phyloP scores from a whole-genome alignment of 2,113 vertebrate genomes.

The Calyptomena viridis region DNA sequence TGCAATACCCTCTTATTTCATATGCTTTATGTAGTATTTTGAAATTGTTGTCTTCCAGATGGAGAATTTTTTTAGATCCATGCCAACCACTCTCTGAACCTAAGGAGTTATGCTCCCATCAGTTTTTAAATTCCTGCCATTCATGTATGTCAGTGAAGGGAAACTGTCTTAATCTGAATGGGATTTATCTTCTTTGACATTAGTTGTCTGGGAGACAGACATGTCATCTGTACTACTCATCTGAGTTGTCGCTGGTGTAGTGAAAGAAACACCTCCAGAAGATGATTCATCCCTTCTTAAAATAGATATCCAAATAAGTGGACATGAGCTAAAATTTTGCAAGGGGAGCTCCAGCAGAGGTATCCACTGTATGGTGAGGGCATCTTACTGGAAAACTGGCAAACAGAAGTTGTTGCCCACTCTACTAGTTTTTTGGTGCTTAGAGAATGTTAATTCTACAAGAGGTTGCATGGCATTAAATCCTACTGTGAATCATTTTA shows the following conservation, averaged over 20 bases:
- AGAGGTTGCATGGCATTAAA: background rate
- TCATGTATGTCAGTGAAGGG: background rate
- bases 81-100: background rate
- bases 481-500: background rate
- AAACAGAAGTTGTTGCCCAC: background rate
- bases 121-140: background rate
- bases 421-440: background rate
- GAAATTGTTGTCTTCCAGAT: background rate
- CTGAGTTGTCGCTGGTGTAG: background rate
- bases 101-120: background rate
- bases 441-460: background rate
- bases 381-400: background rate
- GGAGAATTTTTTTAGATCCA: background rate
- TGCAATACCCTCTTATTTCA: background rate
- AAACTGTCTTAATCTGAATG: background rate
- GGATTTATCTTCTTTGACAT: background rate
- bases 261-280: background rate
- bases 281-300: background rate
- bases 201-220: background rate
- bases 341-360: background rate
- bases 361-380: background rate
- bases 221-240: background rate
- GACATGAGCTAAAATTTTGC: background rate
- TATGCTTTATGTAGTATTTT: background rate
- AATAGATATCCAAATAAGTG: background rate